phyloP scores from a whole-genome alignment of 2,888 invertebrate genomes.

The Drosophila dives region DNA sequence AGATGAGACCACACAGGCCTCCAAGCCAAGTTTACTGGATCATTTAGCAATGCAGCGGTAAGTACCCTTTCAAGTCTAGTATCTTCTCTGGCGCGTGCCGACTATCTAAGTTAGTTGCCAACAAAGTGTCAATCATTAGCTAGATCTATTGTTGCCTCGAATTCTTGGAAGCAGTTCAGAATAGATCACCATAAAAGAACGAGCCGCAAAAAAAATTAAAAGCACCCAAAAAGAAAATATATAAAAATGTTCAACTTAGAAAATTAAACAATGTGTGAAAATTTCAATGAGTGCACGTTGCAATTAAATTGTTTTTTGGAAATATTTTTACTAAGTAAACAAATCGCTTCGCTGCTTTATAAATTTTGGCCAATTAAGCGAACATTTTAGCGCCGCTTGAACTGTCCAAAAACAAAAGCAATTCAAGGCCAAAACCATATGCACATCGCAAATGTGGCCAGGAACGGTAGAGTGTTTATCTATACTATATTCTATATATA shows the following conservation, averaged over 20 bases:
- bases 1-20: slow-evolving; percentile 66
- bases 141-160: slow-evolving; percentile 5
- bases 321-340: slow-evolving; percentile 12
- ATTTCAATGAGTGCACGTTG: slow-evolving; percentile 43
- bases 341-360: slow-evolving; percentile 32
- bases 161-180: slow-evolving; percentile 17
- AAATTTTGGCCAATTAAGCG: slow-evolving; percentile 24
- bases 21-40: slow-evolving; percentile 73
- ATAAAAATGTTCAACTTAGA: slow-evolving; percentile 14
- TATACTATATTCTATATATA: slow-evolving; percentile 12
- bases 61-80: slow-evolving; percentile 46
- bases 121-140: slow-evolving; percentile 31
- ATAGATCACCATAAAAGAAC: slow-evolving; percentile 19
- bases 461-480: slow-evolving; percentile 42
- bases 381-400: slow-evolving; percentile 25
- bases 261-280: slow-evolving; percentile 18
- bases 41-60: slow-evolving; percentile 72
- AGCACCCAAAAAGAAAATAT: slow-evolving; percentile 5
- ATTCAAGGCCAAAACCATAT: slow-evolving; percentile 68
- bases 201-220: not conserved
- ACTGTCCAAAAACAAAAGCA: slow-evolving; percentile 52
- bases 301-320: slow-evolving; percentile 38
- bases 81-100: slow-evolving; percentile 1
- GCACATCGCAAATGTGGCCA: slow-evolving; percentile 63
- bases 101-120: not conserved